Base-by-base conservation (phyloP, 2,888 invertebrate genomes). In the Cepaea hortensis region DNA sequence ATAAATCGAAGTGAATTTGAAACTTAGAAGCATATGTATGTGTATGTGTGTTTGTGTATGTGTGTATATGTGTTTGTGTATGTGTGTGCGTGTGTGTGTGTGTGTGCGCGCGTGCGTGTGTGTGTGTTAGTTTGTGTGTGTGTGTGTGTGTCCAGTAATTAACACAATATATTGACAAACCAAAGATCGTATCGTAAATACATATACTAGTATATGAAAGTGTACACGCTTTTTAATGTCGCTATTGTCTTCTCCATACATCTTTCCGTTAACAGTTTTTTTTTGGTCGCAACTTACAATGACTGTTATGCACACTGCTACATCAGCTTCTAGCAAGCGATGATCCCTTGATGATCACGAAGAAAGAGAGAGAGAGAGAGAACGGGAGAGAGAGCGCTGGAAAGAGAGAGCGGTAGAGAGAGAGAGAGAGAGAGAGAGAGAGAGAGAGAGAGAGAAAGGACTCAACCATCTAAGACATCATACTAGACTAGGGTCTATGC, bases 81-180 rank as follows among this genome's bases (percentile, higher is more conserved):
- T 72, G 83, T 83, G 50, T 83, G 83, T 73, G 48, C 70, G 83
- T 83, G 70, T 83, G 13, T 83, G 48, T 83, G 68, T 83, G 50
- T 73, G 73, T 73, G 9, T 72, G 82, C 48, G 50, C 18, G 65
- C 23, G 50, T 3, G 72, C n/a, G n/a, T 35, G 35, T 35, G 35
- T 35, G 35, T 35, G 35, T 35, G 35, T 35, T 35, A 35, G 35
- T 35, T 35, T 72, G 72, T 72, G n/a, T 72, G 50, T 61, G 50
- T 15, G 72, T 72, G 72, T 72, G n/a, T 72, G 72, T 72, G 46
- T 46, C 7, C 73, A 48, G 35, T 35, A 35, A 35, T 35, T 35
- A 35, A 35, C 35, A 35, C 35, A 35, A 48, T 79, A 9, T 79
- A n/a, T 80, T 48, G 68, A n/a, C 9, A 15, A 65, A 15, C 9